Conservation (phyloP, 2,113 vertebrate genomes). For the Pleuronectes platessa region DNA sequence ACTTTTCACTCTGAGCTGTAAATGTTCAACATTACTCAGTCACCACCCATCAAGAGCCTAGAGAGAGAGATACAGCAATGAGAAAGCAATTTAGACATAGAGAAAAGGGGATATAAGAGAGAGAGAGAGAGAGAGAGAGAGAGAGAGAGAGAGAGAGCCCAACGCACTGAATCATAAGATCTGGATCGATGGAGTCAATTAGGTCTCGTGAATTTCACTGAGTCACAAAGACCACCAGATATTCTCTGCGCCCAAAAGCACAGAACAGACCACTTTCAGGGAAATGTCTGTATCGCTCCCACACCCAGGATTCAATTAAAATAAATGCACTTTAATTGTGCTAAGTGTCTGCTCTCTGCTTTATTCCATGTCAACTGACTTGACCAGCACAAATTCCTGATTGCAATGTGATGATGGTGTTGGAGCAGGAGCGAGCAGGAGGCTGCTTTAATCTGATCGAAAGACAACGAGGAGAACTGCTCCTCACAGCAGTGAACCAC, state of each 20-base stretch:
- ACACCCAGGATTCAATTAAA: constrained; percentile 27
- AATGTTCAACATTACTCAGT: constrained; percentile 60
- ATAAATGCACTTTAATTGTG: constrained; percentile 59
- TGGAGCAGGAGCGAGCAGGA: constrained; percentile 9
- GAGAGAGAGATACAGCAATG: constrained; percentile 19
- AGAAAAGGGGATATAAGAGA: background rate
- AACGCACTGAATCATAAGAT: constrained; percentile 49
- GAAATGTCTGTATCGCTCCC: constrained; percentile 29
- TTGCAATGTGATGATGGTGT: constrained; percentile 16
- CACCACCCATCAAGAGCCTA: constrained; percentile 46
- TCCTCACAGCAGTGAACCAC: background rate
- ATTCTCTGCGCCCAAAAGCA: constrained; percentile 10
- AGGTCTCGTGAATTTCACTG: constrained; percentile 43
- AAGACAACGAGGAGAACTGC: background rate
- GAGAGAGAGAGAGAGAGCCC: constrained; percentile 5
- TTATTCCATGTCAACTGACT: constrained; percentile 15
- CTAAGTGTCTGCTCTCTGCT: constrained; percentile 39
- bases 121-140: constrained; percentile 21
- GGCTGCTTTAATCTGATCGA: constrained; percentile 23
- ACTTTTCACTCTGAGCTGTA: constrained; percentile 47
- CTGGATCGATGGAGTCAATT: constrained; percentile 61
- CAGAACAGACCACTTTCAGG: constrained; percentile 16
- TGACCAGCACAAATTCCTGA: background rate
- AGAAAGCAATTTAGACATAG: background rate
- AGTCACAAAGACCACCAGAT: constrained; percentile 31